phyloP scores from a whole-genome alignment of 2,113 vertebrate genomes.

The Columba janthina region DNA sequence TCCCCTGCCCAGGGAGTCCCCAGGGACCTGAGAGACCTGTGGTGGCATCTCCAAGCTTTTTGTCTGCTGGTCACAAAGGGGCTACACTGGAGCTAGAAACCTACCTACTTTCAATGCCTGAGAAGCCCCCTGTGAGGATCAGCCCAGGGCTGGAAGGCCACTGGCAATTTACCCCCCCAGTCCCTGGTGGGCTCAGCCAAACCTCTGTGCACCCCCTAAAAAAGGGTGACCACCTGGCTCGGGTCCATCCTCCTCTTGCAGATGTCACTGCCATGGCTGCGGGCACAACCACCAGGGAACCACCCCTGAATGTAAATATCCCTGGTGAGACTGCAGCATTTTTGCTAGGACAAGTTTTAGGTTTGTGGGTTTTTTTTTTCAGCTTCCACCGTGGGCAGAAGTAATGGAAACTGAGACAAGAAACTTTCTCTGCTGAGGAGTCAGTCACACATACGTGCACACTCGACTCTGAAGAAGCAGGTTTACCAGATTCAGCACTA shows the following conservation, averaged over 20 bases:
- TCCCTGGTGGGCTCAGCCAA: background rate
- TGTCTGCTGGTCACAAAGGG: background rate
- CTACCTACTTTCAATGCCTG: rapidly evolving
- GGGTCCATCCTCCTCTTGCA: background rate
- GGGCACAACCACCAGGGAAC: rapidly evolving
- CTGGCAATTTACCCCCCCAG: background rate
- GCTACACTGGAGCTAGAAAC: background rate
- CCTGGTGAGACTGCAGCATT: background rate
- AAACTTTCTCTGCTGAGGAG: background rate
- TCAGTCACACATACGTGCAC: rapidly evolving
- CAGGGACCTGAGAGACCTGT: background rate
- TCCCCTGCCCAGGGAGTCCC: background rate
- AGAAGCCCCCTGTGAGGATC: background rate
- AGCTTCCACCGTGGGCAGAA: background rate
- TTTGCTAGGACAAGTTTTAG: background rate
- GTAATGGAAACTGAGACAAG: background rate
- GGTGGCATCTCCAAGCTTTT: background rate
- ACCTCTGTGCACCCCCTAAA: too few relatives aligned
- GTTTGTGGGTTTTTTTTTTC: background rate
- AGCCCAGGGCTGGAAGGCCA: background rate
- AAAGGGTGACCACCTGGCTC: rapidly evolving
- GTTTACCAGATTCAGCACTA: background rate
- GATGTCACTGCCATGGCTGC: background rate
- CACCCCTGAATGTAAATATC: background rate
- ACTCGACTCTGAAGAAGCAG: background rate